These are phyloP conservation scores for Xanthia icteritia DNA, from an alignment of 2,888 invertebrate genomes.

Conservation along the genomic window DNA sequence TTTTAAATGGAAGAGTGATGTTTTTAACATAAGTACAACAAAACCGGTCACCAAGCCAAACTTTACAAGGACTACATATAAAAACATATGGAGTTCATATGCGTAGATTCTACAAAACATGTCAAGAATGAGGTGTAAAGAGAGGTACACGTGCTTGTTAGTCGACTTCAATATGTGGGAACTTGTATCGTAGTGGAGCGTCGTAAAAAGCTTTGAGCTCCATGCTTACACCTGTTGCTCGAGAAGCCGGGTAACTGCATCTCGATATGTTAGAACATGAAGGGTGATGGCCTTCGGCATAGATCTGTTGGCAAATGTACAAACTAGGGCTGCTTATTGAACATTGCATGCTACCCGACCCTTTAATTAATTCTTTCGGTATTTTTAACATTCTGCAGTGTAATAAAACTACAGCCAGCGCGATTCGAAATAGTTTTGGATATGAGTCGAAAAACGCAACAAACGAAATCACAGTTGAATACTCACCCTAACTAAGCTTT, in stretches of 20 bases:
- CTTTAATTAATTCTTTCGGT: background rate
- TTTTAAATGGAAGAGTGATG: constrained; percentile 40
- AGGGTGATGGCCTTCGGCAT: constrained; percentile 5
- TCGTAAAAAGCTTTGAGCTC: constrained; percentile 52
- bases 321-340: background rate
- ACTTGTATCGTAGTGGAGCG: constrained; percentile 27
- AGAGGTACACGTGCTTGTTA: constrained; percentile 44
- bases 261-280: constrained; percentile 7
- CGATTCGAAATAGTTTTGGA: background rate
- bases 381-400: background rate
- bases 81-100: constrained; percentile 2
- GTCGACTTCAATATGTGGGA: constrained; percentile 39
- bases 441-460: background rate
- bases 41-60: constrained; percentile 10
- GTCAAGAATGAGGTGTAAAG: constrained; percentile 15
- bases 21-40: constrained; percentile 25
- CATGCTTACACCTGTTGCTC: constrained; percentile 64
- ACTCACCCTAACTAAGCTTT: background rate
- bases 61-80: constrained; percentile 1
- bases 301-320: background rate
- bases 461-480: background rate
- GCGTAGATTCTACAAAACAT: constrained; percentile 1
- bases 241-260: constrained; percentile 21
- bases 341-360: background rate
- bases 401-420: background rate